These are phyloP conservation scores for Cetoscarus ocellatus DNA, from an alignment of 2,797 vertebrate genomes.

Conservation along the genomic window DNA sequence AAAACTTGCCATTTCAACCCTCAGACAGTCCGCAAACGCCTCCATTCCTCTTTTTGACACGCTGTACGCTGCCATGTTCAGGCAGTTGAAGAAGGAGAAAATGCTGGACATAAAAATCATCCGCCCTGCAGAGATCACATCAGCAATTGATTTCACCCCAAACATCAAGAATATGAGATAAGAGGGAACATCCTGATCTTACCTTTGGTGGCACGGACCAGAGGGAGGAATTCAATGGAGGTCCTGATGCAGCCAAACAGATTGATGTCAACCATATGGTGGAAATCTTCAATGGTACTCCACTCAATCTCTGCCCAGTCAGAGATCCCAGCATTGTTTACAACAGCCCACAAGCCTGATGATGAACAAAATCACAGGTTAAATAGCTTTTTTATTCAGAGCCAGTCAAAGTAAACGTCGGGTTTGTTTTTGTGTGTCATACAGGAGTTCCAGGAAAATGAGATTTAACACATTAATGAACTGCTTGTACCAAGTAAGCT, in stretches of 20 bases:
- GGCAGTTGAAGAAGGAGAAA: constrained; percentile 79
- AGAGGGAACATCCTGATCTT: background rate
- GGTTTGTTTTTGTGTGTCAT: too few species aligned
- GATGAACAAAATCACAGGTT: background rate
- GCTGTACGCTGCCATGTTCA: constrained; percentile 85
- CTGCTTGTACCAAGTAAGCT: too few species aligned
- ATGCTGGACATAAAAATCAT: constrained; percentile 87
- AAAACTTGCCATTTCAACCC: constrained; percentile 87
- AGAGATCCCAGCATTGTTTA: constrained; percentile 87
- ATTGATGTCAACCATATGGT: constrained; percentile 80
- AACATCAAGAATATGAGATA: background rate
- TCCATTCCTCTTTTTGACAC: constrained; percentile 88
- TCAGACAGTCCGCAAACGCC: constrained; percentile 85
- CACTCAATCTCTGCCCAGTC: constrained; percentile 87
- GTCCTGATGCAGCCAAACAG: constrained; percentile 85
- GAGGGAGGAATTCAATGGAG: constrained; percentile 81
- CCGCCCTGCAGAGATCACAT: constrained; percentile 71
- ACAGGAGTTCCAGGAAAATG: too few species aligned
- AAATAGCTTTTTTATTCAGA: background rate
- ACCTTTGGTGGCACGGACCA: constrained; percentile 86
- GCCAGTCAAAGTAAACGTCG: background rate
- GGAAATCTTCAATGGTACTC: constrained; percentile 81
- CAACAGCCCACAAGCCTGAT: constrained; percentile 86
- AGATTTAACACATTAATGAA: too few species aligned
- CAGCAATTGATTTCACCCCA: background rate